Conservation (phyloP, 37 sponge, comb jelly and placozoan genomes). For the Chondrilla cf. caribensis region DNA sequence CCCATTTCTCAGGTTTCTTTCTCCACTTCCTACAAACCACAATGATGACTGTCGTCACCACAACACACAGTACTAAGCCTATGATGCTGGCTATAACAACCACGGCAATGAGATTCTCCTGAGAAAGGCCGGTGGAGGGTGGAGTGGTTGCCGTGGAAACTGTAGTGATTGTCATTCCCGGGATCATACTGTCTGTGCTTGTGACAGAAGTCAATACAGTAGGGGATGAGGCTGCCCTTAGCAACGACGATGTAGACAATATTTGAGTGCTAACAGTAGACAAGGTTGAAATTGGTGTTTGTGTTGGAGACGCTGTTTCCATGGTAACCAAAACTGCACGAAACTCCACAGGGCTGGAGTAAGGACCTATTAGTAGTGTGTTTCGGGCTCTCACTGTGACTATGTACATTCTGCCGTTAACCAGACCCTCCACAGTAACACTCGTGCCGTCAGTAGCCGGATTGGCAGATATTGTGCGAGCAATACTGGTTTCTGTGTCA, state of each 20-base stretch:
- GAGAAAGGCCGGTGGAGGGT: not conserved
- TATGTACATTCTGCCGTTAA: not conserved
- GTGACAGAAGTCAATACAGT: not conserved
- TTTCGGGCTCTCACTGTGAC: slow-evolving; percentile 7
- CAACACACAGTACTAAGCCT: not conserved
- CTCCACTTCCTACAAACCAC: not conserved
- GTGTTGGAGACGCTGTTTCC: slow-evolving; percentile 2
- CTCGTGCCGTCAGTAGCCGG: not conserved
- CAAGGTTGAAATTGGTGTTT: not conserved
- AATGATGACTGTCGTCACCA: not conserved
- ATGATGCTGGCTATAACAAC: not conserved
- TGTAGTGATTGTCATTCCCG: not conserved
- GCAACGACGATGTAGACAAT: not conserved
- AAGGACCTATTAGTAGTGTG: not conserved
- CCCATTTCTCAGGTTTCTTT: not conserved
- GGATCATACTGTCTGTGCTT: not conserved
- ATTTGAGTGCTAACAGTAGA: not conserved
- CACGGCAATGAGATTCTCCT: not conserved
- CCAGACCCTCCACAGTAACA: not conserved
- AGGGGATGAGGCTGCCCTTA: not conserved
- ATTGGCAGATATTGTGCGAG: not conserved
- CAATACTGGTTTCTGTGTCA: not conserved
- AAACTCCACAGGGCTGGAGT: not conserved
- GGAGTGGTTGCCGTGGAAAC: not conserved
- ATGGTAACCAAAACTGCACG: not conserved